Conservation (phyloP, 2,888 invertebrate genomes). For the Ellobium chinense region DNA sequence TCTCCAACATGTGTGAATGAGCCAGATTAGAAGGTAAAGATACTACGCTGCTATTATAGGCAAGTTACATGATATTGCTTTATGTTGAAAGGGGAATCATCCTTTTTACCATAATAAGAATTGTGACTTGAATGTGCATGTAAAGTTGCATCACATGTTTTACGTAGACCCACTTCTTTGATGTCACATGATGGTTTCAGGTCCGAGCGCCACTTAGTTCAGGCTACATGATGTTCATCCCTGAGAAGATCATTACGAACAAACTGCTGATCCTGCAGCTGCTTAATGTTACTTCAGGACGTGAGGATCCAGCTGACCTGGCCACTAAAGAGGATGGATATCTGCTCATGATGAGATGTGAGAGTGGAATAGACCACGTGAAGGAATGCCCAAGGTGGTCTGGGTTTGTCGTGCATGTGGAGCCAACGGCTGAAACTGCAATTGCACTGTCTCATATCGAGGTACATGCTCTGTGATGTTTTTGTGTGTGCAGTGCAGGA, state of each 20-base stretch:
- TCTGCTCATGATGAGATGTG: conserved; percentile 76
- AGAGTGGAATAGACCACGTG: conserved; percentile 59
- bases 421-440: conserved; percentile 80
- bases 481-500: too few species aligned
- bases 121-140: too few species aligned
- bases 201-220: conserved; percentile 76
- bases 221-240: conserved; percentile 79
- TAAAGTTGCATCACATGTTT: too few species aligned
- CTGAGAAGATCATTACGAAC: conserved; percentile 74
- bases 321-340: conserved; percentile 69
- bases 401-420: conserved; percentile 77
- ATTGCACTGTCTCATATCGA: conserved; percentile 80
- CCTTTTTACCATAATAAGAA: too few species aligned
- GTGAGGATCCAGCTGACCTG: conserved; percentile 69
- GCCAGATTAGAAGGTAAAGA: too few species aligned
- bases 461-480: too few species aligned
- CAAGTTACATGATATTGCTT: too few species aligned
- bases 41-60: too few species aligned
- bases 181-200: conserved; percentile 59
- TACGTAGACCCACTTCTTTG: too few species aligned
- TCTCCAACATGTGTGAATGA: too few species aligned
- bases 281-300: conserved; percentile 80
- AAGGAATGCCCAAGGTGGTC: conserved; percentile 71
- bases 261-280: conserved; percentile 77
- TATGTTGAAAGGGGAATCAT: too few species aligned